These are phyloP conservation scores for Percopsis omiscomaycus DNA, from an alignment of 2,797 vertebrate species.

Conservation along the genomic window DNA sequence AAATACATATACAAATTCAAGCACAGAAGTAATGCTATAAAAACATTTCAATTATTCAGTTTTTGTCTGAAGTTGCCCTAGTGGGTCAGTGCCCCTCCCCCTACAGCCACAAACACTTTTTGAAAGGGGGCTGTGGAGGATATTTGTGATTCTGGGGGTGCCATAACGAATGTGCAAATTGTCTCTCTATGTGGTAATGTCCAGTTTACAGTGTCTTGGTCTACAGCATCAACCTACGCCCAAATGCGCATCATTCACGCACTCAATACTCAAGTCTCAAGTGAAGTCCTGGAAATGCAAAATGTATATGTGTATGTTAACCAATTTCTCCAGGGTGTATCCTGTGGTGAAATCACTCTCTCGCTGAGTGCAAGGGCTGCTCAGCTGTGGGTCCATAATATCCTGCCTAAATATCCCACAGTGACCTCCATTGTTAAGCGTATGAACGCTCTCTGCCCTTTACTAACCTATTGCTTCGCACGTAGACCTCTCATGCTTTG, in stretches of 20 bases:
- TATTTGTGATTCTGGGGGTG: too few relatives aligned
- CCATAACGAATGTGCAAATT: too few relatives aligned
- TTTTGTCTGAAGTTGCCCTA: too few relatives aligned
- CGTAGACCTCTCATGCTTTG: neutral
- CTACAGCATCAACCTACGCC: too few relatives aligned
- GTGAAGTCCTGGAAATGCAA: conserved; percentile 7
- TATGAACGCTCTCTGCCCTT: conserved; percentile 23
- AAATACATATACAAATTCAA: too few relatives aligned
- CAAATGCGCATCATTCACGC: conserved; percentile 9
- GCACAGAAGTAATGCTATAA: neutral
- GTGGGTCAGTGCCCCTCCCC: too few relatives aligned
- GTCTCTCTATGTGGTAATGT: too few relatives aligned
- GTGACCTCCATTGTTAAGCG: conserved; percentile 34
- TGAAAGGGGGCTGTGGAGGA: too few relatives aligned
- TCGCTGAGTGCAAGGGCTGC: conserved; percentile 15
- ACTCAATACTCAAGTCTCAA: neutral
- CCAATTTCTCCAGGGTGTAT: conserved; percentile 30
- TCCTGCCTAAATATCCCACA: conserved; percentile 17
- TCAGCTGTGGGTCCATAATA: conserved; percentile 15
- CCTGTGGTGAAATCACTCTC: conserved; percentile 30
- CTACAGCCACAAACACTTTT: too few relatives aligned
- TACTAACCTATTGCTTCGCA: conserved; percentile 27
- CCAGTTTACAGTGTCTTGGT: too few relatives aligned
- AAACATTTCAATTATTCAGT: too few relatives aligned
- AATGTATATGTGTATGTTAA: conserved; percentile 21